phyloP scores from a whole-genome alignment of 2,888 invertebrate species.

The Theretra japonica region DNA sequence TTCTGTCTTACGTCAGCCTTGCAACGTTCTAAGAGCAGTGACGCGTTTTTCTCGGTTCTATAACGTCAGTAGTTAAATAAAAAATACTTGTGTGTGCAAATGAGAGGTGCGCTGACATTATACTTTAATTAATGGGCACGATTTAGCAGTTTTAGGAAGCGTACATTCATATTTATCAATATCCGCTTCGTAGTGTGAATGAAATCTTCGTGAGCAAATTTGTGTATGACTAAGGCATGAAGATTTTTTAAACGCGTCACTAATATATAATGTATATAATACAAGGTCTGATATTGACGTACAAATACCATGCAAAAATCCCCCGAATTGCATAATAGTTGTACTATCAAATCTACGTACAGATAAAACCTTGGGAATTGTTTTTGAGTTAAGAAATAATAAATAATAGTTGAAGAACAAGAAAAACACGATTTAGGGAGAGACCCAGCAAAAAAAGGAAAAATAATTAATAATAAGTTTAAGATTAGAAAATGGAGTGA shows the following conservation, averaged over 20 bases:
- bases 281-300: neutral
- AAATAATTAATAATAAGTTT: too few relatives aligned
- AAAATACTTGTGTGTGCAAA: conserved; percentile 1
- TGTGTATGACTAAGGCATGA: neutral
- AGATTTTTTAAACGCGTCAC: neutral
- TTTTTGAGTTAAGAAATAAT: too few relatives aligned
- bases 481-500: too few relatives aligned
- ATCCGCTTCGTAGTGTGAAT: conserved; percentile 15
- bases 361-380: too few relatives aligned
- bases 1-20: neutral
- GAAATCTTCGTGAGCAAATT: conserved; percentile 18
- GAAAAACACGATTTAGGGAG: too few relatives aligned
- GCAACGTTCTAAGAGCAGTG: neutral
- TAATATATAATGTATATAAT: neutral
- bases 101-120: conserved; percentile 6
- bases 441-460: too few relatives aligned
- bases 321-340: too few relatives aligned
- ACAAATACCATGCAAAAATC: neutral
- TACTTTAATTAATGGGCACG: neutral
- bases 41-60: conserved; percentile 3
- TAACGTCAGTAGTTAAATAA: conserved; percentile 1
- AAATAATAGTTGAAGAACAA: too few relatives aligned
- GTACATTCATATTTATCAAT: neutral
- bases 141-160: conserved; percentile 13
- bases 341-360: too few relatives aligned